These are phyloP conservation scores for Ornithoptera alexandrae DNA, from an alignment of 2,888 invertebrate genomes.

Conservation along the genomic window DNA sequence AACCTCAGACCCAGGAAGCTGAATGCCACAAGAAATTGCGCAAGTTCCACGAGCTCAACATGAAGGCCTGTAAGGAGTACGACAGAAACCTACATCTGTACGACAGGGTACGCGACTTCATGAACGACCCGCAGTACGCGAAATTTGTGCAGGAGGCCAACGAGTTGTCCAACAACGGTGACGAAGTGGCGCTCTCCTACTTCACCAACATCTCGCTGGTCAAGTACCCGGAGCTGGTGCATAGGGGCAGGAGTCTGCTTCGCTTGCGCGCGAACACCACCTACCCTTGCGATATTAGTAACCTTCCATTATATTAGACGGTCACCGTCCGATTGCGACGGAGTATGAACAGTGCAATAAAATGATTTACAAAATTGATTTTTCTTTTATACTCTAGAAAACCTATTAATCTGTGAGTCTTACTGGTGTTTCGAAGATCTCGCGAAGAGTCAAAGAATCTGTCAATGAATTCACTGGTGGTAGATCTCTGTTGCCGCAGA, in stretches of 20 bases:
- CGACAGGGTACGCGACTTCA: not conserved
- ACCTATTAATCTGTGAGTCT: too few species aligned
- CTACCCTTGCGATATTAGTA: not conserved
- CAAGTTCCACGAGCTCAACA: not conserved
- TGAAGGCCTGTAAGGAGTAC: not conserved
- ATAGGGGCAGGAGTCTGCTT: not conserved
- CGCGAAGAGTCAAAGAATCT: too few species aligned
- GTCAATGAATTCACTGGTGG: too few species aligned
- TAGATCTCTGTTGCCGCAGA: too few species aligned
- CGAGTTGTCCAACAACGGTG: not conserved
- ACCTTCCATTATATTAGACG: not conserved
- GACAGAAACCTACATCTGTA: constrained; percentile 12
- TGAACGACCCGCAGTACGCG: not conserved
- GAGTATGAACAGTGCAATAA: too few species aligned
- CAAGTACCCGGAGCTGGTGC: not conserved
- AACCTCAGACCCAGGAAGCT: constrained; percentile 1
- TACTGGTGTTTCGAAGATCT: too few species aligned
- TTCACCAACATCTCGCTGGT: not conserved
- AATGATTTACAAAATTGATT: too few species aligned
- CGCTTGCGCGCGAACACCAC: not conserved
- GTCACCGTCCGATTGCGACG: too few species aligned
- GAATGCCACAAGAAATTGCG: constrained; percentile 1
- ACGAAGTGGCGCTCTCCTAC: not conserved
- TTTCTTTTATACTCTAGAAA: too few species aligned
- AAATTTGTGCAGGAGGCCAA: not conserved